Conservation (phyloP, 2,888 invertebrate species). For the Diogma glabrata region DNA sequence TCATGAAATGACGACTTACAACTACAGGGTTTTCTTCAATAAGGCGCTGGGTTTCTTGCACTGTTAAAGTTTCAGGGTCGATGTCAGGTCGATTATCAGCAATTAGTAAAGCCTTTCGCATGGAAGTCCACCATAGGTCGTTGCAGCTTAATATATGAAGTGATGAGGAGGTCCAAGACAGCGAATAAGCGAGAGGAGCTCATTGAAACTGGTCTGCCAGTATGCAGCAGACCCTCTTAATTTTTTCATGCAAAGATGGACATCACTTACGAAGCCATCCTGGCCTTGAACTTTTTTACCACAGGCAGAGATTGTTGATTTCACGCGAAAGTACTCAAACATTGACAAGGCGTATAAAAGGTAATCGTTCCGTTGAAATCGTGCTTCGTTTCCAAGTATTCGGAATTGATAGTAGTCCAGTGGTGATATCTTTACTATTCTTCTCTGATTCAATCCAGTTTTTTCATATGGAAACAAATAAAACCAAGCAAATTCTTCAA, state of each 20-base stretch:
- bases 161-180: slow-evolving; percentile 23
- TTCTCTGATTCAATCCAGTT: slow-evolving; percentile 21
- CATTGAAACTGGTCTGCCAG: slow-evolving; percentile 21
- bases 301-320: too few species aligned
- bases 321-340: too few species aligned
- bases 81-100: slow-evolving; percentile 18
- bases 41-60: slow-evolving; percentile 8
- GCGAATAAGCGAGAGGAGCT: slow-evolving; percentile 22
- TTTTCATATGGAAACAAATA: too few species aligned
- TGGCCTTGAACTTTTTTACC: too few species aligned
- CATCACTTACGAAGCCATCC: too few species aligned
- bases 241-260: slow-evolving; percentile 22
- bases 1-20: slow-evolving; percentile 17
- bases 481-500: too few species aligned
- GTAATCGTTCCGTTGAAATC: too few species aligned
- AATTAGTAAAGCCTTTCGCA: slow-evolving; percentile 21
- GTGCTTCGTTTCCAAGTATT: too few species aligned
- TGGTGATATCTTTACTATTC: too few species aligned
- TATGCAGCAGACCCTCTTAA: slow-evolving; percentile 20
- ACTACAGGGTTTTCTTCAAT: slow-evolving; percentile 11
- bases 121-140: slow-evolving; percentile 23
- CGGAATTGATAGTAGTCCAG: too few species aligned
- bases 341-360: too few species aligned
- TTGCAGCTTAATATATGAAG: slow-evolving; percentile 21
- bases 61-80: slow-evolving; percentile 11